Conservation (phyloP, 2,888 invertebrate genomes). For the Trichacis sp. region DNA sequence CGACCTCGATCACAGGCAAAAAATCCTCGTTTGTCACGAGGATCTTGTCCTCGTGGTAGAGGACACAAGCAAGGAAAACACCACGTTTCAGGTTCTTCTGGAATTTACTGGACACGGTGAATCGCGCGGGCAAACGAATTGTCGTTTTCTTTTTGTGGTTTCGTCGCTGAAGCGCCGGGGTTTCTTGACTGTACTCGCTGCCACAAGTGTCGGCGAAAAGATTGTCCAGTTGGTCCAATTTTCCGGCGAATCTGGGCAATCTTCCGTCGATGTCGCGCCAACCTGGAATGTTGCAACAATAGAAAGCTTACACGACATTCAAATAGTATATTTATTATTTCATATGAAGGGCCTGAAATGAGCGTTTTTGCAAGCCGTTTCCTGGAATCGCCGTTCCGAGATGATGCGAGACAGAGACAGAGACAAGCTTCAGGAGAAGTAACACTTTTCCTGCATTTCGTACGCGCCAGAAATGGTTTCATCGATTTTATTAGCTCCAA, state of each 20-base stretch:
- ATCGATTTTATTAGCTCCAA: no score
- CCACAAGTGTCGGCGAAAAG: constrained; percentile 80
- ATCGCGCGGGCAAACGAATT: constrained; percentile 84
- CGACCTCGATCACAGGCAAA: constrained; percentile 95
- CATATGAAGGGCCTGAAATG: no score
- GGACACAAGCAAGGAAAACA: constrained; percentile 90
- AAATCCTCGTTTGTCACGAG: constrained; percentile 97
- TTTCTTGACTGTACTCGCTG: constrained; percentile 77
- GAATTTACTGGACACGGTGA: constrained; percentile 96
- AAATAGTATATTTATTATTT: no score
- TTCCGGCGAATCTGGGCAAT: constrained; percentile 77
- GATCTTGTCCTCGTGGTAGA: constrained; percentile 96
- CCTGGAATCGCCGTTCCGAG: no score
- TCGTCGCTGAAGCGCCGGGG: constrained; percentile 75
- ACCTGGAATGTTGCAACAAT: no score
- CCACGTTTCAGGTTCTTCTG: constrained; percentile 94
- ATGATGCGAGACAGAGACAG: no score
- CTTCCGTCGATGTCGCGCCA: constrained; percentile 88
- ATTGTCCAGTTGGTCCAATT: constrained; percentile 79
- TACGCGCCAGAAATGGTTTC: no score
- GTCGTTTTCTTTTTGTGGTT: constrained; percentile 88
- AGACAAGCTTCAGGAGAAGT: no score
- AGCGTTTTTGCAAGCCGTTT: no score
- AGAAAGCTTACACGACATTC: no score
- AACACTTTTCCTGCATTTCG: no score